A percentile compares a stretch with the other conserved stretches of the same genome.
phyloP scores from a whole-genome alignment of 2,888 invertebrate genomes.

The Drosophila lacicola region DNA sequence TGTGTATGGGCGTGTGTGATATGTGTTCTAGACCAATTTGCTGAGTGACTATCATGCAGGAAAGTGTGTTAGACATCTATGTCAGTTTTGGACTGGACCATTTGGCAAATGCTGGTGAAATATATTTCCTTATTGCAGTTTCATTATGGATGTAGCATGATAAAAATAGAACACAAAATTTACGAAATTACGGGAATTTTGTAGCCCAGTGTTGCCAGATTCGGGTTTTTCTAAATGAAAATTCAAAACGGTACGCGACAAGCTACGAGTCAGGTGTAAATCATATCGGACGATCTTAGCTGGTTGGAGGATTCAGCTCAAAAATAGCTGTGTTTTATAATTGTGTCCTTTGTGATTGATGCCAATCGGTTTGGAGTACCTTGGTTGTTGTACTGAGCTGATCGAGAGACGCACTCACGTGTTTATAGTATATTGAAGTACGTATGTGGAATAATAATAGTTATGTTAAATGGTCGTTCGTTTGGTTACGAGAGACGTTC shows the following conservation, averaged over 20 bases:
- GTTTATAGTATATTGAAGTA: conserved; percentile 27
- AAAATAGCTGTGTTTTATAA: conserved; percentile 1
- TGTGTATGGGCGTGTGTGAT: conserved; percentile 12
- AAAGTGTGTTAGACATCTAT: conserved; percentile 31
- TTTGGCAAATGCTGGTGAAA: conserved; percentile 47
- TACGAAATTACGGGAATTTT: conserved; percentile 66
- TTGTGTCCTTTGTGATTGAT: conserved; percentile 25
- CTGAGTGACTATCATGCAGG: conserved; percentile 49
- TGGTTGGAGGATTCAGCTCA: conserved; percentile 18
- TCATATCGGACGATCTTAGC: conserved; percentile 45
- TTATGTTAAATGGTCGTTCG: conserved; percentile 40
- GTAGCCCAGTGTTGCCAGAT: conserved; percentile 56
- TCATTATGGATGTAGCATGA: conserved; percentile 83
- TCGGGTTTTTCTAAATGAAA: conserved; percentile 57
- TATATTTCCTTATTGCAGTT: conserved; percentile 61
- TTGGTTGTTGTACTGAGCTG: conserved; percentile 11
- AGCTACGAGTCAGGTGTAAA: conserved; percentile 10
- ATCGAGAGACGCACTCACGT: conserved; percentile 44
- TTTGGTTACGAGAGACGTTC: conserved; percentile 34
- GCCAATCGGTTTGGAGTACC: conserved; percentile 30
- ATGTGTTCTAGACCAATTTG: conserved; percentile 45
- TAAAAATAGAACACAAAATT: conserved; percentile 64
- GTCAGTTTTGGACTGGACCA: conserved; percentile 32
- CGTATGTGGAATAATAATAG: conserved; percentile 40
- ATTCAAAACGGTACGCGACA: conserved; percentile 40